Conservation (phyloP, 2,797 vertebrate species). For the Artibeus jamaicensis region DNA sequence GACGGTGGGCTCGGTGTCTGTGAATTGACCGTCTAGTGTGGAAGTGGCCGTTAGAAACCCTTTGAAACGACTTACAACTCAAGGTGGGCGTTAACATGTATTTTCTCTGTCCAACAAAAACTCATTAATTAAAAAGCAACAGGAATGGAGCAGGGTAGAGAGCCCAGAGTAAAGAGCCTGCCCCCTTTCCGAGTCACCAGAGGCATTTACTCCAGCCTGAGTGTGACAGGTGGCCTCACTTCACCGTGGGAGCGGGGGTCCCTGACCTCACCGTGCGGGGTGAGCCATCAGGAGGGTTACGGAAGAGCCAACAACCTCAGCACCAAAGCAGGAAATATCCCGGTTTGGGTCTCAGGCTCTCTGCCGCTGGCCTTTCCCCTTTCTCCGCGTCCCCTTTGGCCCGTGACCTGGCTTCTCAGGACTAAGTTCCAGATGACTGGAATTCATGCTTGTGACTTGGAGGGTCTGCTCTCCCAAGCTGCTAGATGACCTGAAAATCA, state of each 20-base stretch:
- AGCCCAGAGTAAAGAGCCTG: not conserved
- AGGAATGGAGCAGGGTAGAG: not conserved
- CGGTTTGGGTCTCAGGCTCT: conserved; percentile 48
- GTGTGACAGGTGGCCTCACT: conserved; percentile 32
- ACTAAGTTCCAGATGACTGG: not conserved
- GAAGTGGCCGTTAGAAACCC: conserved; percentile 68
- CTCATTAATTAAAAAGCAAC: conserved; percentile 41
- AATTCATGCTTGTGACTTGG: not conserved
- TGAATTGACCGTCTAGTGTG: conserved; percentile 65
- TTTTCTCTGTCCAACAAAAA: conserved; percentile 72
- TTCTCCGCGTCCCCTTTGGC: not conserved
- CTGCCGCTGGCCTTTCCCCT: not conserved
- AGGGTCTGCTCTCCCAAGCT: not conserved
- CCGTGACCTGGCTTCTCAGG: not conserved
- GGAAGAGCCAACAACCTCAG: not conserved
- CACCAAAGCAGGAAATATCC: not conserved
- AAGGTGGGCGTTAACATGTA: conserved; percentile 55
- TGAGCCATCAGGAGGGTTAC: conserved; percentile 51
- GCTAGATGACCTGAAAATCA: not conserved
- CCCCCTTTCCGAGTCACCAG: not conserved
- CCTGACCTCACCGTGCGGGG: conserved; percentile 31
- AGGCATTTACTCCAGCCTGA: not conserved
- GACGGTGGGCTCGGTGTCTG: conserved; percentile 23
- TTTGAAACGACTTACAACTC: conserved; percentile 67
- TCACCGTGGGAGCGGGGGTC: conserved; percentile 28